A percentile compares a stretch with the other conserved stretches of the same genome.
Evolutionary conservation across 1,140 invertebrate genomes (phyloP).

Genomic region (Drosophila micromelanica): DNA sequence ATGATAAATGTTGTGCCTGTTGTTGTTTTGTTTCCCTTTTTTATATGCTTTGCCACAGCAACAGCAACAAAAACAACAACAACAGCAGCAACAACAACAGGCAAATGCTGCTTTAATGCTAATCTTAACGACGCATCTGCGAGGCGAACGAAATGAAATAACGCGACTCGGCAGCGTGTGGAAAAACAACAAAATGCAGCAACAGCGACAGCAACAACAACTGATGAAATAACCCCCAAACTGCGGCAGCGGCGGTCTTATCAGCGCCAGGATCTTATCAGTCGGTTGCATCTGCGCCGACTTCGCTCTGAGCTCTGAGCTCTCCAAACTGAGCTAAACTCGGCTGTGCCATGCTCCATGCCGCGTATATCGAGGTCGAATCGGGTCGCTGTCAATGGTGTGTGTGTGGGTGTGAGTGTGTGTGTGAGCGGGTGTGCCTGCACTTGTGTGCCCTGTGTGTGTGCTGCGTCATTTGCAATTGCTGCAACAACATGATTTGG

Average conservation of each 20-base stretch:
- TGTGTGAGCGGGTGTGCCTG: constrained; percentile 37
- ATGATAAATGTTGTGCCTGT: constrained; percentile 74
- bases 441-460: constrained; percentile 25
- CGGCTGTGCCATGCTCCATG: constrained; percentile 5
- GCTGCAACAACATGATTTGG: constrained; percentile 42
- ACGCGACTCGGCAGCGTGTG: constrained; percentile 59
- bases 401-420: constrained; percentile 12
- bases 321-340: constrained; percentile 5
- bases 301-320: constrained; percentile 26
- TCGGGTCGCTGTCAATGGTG: constrained; percentile 24
- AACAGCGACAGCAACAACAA: constrained; percentile 27
- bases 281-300: constrained; percentile 45
- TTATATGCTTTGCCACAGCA: constrained; percentile 61
- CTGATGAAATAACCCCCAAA: constrained; percentile 45
- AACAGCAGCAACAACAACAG: constrained; percentile 51
- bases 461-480: constrained; percentile 66
- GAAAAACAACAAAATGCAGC: constrained; percentile 55
- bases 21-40: constrained; percentile 61
- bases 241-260: constrained; percentile 48
- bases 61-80: constrained; percentile 50
- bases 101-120: constrained; percentile 59
- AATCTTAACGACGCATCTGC: constrained; percentile 81
- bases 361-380: constrained; percentile 47
- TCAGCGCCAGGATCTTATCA: constrained; percentile 82
- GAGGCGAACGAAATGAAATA: constrained; percentile 78